Conservation (phyloP, 64 coral and sea anemone species). For the Hydrozoanthus tunicans region DNA sequence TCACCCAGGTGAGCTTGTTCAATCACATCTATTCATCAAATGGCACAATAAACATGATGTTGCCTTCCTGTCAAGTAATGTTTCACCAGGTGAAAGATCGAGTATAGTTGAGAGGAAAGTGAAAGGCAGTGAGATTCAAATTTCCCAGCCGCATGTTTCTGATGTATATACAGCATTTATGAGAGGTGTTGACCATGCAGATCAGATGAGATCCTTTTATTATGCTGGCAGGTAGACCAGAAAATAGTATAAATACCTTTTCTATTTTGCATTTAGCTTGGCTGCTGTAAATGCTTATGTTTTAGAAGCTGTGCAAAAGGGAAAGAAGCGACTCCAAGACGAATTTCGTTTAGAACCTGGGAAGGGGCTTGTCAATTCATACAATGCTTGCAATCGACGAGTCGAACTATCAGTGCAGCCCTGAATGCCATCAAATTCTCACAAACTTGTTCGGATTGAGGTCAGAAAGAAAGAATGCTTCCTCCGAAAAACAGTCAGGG, state of each 20-base stretch:
- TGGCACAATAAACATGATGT: conserved; percentile 66
- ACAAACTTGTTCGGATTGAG: too few relatives aligned
- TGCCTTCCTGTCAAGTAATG: conserved; percentile 31
- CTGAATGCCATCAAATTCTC: too few relatives aligned
- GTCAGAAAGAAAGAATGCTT: too few relatives aligned
- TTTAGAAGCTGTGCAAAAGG: neutral
- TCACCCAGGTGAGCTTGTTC: conserved; percentile 26
- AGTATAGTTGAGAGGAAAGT: neutral
- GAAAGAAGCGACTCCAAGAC: neutral
- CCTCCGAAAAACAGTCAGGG: too few relatives aligned
- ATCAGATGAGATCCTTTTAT: conserved; percentile 39
- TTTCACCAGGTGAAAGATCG: conserved; percentile 35
- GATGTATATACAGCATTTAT: conserved; percentile 43
- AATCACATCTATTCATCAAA: conserved; percentile 65
- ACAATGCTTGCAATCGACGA: too few relatives aligned
- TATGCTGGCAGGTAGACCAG: neutral
- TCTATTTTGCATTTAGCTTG: conserved; percentile 37
- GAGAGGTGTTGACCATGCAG: conserved; percentile 45
- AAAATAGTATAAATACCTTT: conserved; percentile 50
- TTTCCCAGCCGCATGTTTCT: conserved; percentile 22
- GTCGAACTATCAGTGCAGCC: too few relatives aligned
- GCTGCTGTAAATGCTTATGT: conserved; percentile 7
- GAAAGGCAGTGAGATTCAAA: neutral
- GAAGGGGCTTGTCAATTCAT: neutral
- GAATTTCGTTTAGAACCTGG: neutral